Conservation (phyloP, 1,140 invertebrate genomes). For the Hycleus phaleratus region DNA sequence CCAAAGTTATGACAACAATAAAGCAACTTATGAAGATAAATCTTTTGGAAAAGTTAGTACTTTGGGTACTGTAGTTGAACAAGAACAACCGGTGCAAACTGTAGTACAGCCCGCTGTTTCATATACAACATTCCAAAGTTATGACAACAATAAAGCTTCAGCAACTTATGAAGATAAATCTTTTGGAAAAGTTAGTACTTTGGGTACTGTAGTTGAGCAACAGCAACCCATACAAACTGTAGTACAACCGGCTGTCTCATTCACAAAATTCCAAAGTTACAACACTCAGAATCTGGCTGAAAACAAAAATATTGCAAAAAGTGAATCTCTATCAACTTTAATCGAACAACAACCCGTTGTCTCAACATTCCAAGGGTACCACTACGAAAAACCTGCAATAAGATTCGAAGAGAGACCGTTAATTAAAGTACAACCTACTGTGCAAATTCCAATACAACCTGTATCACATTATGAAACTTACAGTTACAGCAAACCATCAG, state of each 20-base stretch:
- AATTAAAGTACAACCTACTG: not conserved
- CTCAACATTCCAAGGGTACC: slow-evolving; percentile 30
- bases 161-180: not conserved
- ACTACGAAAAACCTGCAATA: slow-evolving; percentile 40
- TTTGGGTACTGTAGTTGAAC: too few relatives aligned
- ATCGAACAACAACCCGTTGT: not conserved
- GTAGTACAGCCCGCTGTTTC: slow-evolving; percentile 15
- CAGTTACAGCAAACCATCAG: not conserved
- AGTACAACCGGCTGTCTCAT: slow-evolving; percentile 15
- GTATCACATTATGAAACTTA: not conserved
- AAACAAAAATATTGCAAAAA: slow-evolving; percentile 9
- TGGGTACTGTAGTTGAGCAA: not conserved
- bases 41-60: not conserved
- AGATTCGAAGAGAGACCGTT: slow-evolving; percentile 38
- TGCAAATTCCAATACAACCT: not conserved
- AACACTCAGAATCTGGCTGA: slow-evolving; percentile 24
- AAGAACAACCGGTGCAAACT: not conserved
- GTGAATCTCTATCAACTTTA: not conserved
- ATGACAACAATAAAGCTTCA: not conserved
- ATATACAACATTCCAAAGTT: not conserved
- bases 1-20: not conserved
- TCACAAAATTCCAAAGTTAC: not conserved
- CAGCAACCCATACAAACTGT: slow-evolving; percentile 1
- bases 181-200: not conserved
- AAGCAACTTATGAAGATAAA: not conserved